Evolutionary conservation across 64 coral and sea anemone genomes (phyloP).

Genomic region (Montipora sp.): DNA sequence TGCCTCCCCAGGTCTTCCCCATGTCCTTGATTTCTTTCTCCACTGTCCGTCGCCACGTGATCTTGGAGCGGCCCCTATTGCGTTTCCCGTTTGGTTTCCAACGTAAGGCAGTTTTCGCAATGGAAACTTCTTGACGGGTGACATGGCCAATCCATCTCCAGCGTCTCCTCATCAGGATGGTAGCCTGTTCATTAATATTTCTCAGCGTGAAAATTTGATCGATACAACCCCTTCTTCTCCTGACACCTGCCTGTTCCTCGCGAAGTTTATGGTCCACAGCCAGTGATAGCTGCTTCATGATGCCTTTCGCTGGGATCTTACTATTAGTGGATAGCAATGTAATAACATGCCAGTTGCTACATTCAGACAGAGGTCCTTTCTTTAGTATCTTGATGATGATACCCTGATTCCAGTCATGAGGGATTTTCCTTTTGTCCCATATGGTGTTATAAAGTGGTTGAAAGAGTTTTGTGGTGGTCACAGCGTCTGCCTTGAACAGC

Average conservation of each 20-base stretch:
- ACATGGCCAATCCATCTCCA: not conserved
- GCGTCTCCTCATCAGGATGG: not conserved
- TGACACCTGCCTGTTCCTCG: not conserved
- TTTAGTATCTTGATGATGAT: conserved; percentile 17
- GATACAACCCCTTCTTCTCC: conserved; percentile 22
- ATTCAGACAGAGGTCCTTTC: conserved; percentile 11
- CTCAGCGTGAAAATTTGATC: conserved; percentile 29
- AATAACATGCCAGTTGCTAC: conserved; percentile 18
- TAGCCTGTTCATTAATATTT: conserved; percentile 18
- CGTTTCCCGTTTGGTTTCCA: not conserved
- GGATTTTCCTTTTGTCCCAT: conserved; percentile 3
- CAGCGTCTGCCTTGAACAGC: conserved; percentile 24
- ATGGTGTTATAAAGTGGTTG: not conserved
- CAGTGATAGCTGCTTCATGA: not conserved
- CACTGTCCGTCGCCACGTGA: too few species aligned
- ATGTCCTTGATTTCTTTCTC: too few species aligned
- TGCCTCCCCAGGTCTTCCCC: too few species aligned
- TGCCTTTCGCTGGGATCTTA: not conserved
- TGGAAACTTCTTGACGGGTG: not conserved
- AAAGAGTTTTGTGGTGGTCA: not conserved
- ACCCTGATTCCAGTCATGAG: conserved; percentile 26
- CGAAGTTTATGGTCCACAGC: conserved; percentile 9
- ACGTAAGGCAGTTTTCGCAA: conserved; percentile 1
- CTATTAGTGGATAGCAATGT: conserved; percentile 11
- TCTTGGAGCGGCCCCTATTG: too few species aligned